Evolutionary conservation across 2,113 vertebrate genomes (phyloP).

Genomic region (Crocuta crocuta): DNA sequence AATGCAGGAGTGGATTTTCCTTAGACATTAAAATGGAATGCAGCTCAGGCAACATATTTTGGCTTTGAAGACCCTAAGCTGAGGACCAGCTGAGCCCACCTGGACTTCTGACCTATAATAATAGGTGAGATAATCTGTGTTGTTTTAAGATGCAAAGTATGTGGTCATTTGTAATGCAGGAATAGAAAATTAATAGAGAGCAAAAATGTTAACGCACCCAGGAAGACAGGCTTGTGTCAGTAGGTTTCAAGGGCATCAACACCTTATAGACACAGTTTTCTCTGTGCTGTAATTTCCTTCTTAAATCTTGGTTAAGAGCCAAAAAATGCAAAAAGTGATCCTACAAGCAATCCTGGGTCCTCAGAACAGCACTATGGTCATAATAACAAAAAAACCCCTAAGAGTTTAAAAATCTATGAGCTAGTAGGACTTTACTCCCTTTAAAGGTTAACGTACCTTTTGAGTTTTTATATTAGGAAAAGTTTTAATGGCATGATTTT

Average conservation of each 20-base stretch:
- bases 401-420: constrained; percentile 27
- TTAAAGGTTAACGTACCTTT: constrained; percentile 40
- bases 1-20: constrained; percentile 28
- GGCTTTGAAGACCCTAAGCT: constrained; percentile 30
- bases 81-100: neutral
- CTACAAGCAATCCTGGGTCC: neutral
- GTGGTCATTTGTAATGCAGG: neutral
- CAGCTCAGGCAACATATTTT: constrained; percentile 17
- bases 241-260: neutral
- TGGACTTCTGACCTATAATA: neutral
- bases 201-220: neutral
- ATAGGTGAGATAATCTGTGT: neutral
- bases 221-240: neutral
- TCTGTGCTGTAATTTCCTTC: neutral
- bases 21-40: neutral
- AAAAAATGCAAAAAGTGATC: constrained; percentile 45
- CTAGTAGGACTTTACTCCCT: constrained; percentile 20
- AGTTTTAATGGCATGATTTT: constrained; percentile 18
- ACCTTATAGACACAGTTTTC: neutral
- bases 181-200: constrained; percentile 34
- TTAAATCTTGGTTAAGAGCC: neutral
- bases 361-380: neutral
- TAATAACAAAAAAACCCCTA: constrained; percentile 51
- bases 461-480: constrained; percentile 20
- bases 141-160: constrained; percentile 24